Conservation (phyloP, 2,113 vertebrate species). For the Octodon degus region DNA sequence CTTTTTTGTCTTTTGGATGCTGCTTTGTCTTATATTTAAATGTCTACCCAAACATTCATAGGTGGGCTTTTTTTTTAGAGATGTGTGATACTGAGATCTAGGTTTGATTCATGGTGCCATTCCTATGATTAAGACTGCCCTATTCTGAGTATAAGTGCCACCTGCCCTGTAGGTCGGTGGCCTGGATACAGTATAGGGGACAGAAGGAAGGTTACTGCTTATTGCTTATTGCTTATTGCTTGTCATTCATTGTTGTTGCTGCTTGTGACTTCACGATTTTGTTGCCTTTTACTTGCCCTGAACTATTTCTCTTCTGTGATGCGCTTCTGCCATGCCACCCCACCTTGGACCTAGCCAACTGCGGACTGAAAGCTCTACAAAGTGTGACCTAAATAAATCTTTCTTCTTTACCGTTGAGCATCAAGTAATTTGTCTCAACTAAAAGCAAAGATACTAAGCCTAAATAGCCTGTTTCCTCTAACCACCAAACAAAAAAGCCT, state of each 20-base stretch:
- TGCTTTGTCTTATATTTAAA: neutral
- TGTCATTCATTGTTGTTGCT: no score
- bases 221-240: neutral
- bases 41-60: neutral
- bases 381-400: neutral
- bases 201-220: neutral
- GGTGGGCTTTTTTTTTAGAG: neutral
- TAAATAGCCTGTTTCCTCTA: neutral
- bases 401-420: neutral
- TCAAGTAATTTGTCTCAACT: neutral
- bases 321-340: neutral
- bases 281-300: neutral
- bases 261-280: neutral
- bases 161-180: neutral
- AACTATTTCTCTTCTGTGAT: neutral
- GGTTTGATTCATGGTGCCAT: neutral
- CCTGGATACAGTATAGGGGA: neutral
- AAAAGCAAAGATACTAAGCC: neutral
- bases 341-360: neutral
- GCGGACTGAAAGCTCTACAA: neutral
- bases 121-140: neutral
- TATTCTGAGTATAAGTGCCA: neutral
- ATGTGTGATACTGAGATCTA: neutral
- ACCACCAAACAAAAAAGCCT: neutral
- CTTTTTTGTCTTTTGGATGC: neutral